Evolutionary conservation across 2,888 invertebrate species (phyloP), one percentile per base, ranked within the genome.

Genomic region (Frankliniella fusca): DNA sequence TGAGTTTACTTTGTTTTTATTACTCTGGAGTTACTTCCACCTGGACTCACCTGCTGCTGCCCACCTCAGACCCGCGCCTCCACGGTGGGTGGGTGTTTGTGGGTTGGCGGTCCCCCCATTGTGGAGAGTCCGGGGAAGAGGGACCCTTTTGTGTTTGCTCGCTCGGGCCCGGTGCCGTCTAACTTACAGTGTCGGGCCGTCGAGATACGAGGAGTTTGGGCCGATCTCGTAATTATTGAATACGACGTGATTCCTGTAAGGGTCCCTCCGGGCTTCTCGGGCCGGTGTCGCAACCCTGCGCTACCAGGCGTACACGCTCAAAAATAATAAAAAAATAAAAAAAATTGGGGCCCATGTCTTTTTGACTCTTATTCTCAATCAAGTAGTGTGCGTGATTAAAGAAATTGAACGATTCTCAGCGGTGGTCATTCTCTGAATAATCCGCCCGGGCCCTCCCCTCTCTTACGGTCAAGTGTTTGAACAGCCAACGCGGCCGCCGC

Each of bases 201-300:
- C 38, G 38, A 38, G 38, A 38, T 38, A 38, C 38, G 38, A 38
- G 38, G 38, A 38, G 3, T 38, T 38, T 38, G 38, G 38, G 3
- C 38, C 38, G 70, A 76, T 12, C 70, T 76, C 70, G 70, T 76
- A 76, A 76, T 76, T 76, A 76, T 23, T 76, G 70, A 76, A 76
- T 76, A 27, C 27, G 70, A 76, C 70, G 70, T 76, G 70, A 76
- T 76, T 76, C 70, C 70, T 61, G 70, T 9, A 11, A 27, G 23
- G 70, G 70, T 23, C 10, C 70, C n/a, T 18, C 61, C 18, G 18
- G 54, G 15, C 61, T 61, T 18, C 61, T 61, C 38, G 2, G 38
- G 38, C 38, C 38, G 38, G 38, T 54, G 54, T 54, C 54, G 54
- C 54, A 54, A 54, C 54, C 54, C 54, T 54, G 18, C 20, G 38